Conservation (phyloP, 2,113 vertebrate species). For the Prionailurus bengalensis region DNA sequence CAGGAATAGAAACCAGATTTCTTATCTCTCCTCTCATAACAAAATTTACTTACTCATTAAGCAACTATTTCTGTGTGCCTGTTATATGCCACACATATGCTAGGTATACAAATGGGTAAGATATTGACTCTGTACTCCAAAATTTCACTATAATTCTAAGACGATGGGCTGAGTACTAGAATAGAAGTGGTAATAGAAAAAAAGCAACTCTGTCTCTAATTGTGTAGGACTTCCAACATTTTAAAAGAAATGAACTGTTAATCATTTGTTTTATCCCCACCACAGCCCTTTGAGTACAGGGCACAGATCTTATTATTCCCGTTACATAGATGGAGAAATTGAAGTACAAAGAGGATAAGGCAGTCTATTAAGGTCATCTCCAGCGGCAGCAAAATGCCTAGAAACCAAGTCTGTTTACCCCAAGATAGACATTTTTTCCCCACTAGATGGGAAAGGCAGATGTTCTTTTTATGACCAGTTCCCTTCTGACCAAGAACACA, state of each 20-base stretch:
- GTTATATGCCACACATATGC: neutral
- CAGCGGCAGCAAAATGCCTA: slow-evolving; percentile 65
- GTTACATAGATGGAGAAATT: slow-evolving; percentile 23
- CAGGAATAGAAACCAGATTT: neutral
- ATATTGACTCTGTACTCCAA: slow-evolving; percentile 28
- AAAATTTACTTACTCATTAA: slow-evolving; percentile 28
- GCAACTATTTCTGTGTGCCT: slow-evolving; percentile 12
- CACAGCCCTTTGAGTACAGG: neutral
- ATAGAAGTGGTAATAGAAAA: neutral
- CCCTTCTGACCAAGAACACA: slow-evolving; percentile 52
- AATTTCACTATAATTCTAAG: slow-evolving; percentile 2
- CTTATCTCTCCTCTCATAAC: neutral
- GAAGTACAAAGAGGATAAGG: neutral
- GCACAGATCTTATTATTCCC: neutral
- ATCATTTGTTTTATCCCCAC: neutral
- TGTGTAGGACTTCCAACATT: neutral
- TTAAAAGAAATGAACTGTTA: slow-evolving; percentile 18
- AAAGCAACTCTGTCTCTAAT: slow-evolving; percentile 13
- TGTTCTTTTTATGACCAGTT: slow-evolving; percentile 59
- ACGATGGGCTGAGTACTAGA: neutral
- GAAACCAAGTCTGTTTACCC: slow-evolving; percentile 75
- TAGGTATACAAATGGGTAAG: neutral
- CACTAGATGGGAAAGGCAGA: slow-evolving; percentile 67
- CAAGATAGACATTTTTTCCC: neutral
- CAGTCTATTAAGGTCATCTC: slow-evolving; percentile 63